Conservation (phyloP, 2,888 invertebrate genomes). For the Coenonympha arcania region DNA sequence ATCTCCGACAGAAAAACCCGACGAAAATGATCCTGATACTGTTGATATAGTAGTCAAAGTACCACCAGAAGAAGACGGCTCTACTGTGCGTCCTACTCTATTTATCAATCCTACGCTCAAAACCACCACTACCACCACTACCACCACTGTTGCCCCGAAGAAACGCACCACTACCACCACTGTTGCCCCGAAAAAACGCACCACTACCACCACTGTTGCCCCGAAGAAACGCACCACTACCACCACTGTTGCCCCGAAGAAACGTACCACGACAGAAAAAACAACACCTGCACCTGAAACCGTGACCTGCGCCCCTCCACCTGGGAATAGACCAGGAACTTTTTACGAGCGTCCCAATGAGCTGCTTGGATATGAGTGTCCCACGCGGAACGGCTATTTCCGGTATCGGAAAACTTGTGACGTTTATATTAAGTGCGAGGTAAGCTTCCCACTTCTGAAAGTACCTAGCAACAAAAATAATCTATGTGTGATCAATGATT, state of each 20-base stretch:
- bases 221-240: background rate
- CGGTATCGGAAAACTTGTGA: background rate
- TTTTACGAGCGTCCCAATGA: no score
- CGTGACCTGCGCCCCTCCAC: no score
- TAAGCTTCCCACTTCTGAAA: background rate
- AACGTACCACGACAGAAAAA: background rate
- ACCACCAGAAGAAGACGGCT: background rate
- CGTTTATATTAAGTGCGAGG: background rate
- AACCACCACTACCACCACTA: background rate
- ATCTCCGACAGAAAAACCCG: no score
- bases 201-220: background rate
- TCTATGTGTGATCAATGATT: no score
- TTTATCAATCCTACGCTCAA: background rate
- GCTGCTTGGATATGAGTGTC: background rate
- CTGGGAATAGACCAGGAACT: no score
- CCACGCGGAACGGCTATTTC: background rate
- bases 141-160: background rate
- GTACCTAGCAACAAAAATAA: no score
- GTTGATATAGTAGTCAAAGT: background rate
- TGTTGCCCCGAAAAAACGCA: background rate
- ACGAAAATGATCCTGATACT: no score
- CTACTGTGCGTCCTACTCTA: background rate
- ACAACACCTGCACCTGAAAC: background rate
- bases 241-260: no score
- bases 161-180: background rate